phyloP scores from a whole-genome alignment of 2,113 vertebrate genomes.

The Macrotis lagotis region DNA sequence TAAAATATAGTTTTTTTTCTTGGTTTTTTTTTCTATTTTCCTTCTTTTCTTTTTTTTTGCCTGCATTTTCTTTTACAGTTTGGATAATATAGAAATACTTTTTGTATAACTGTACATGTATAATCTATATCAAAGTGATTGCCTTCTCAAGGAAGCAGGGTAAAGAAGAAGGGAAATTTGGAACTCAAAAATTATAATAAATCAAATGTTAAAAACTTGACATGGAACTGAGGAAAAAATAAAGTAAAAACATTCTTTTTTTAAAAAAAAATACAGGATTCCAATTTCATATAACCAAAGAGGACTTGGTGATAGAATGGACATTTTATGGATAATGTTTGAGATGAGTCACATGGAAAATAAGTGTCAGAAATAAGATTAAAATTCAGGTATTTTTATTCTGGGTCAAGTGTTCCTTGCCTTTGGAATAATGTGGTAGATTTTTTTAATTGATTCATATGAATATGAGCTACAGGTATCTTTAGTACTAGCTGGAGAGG shows the following conservation, averaged over 20 bases:
- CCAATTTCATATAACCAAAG: not conserved
- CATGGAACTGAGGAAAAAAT: not conserved
- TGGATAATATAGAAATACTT: not conserved
- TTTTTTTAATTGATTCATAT: not conserved
- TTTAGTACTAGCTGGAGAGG: not conserved
- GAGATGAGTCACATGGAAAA: constrained; percentile 43
- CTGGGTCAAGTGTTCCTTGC: not conserved
- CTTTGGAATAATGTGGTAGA: not conserved
- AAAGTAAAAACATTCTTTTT: not conserved
- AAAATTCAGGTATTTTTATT: constrained; percentile 31
- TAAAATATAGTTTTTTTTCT: not conserved
- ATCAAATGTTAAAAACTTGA: not conserved
- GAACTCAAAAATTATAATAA: not conserved
- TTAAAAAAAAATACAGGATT: not conserved
- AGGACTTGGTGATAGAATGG: not conserved
- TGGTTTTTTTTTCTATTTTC: not conserved
- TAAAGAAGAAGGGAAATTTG: not conserved
- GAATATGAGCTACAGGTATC: not conserved
- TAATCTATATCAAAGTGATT: not conserved
- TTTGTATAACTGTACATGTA: not conserved
- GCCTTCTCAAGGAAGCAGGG: not conserved
- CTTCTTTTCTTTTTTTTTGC: too few relatives aligned
- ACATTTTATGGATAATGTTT: not conserved
- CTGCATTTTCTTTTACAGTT: not conserved
- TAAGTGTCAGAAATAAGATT: constrained; percentile 34